A percentile compares a stretch with the other conserved stretches of the same genome.
phyloP scores from a whole-genome alignment of 2,888 invertebrate genomes.

The Euproctis similis region DNA sequence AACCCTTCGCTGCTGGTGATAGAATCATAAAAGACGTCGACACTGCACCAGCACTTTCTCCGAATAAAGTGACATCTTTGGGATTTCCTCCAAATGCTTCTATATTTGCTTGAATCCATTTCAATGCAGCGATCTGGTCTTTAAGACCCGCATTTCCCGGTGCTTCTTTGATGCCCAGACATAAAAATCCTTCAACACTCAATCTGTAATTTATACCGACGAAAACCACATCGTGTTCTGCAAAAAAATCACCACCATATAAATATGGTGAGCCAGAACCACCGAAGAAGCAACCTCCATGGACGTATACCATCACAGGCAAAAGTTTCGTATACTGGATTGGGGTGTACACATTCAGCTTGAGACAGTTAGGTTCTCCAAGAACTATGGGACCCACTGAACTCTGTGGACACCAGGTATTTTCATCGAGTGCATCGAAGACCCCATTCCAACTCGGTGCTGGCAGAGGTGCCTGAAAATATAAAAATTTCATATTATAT shows the following conservation, averaged over 20 bases:
- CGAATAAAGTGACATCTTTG: conserved; percentile 57
- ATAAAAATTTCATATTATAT: no score
- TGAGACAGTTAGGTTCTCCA: conserved; percentile 55
- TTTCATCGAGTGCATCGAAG: conserved; percentile 55
- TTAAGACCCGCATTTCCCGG: conserved; percentile 81
- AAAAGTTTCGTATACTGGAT: conserved; percentile 26
- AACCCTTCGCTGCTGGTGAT: conserved; percentile 48
- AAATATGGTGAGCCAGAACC: conserved; percentile 76
- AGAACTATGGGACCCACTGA: conserved; percentile 36
- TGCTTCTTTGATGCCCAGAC: conserved; percentile 77
- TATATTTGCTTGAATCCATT: conserved; percentile 58
- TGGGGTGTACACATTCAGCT: conserved; percentile 56
- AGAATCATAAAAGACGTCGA: conserved; percentile 54
- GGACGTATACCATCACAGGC: conserved; percentile 79
- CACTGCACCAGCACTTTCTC: conserved; percentile 65
- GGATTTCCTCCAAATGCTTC: conserved; percentile 58
- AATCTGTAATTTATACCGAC: conserved; percentile 78
- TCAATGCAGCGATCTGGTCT: conserved; percentile 61
- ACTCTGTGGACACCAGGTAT: conserved; percentile 56
- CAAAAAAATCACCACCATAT: conserved; percentile 77
- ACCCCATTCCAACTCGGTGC: conserved; percentile 55
- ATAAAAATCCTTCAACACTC: conserved; percentile 78
- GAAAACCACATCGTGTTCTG: conserved; percentile 74
- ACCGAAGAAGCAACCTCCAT: conserved; percentile 78
- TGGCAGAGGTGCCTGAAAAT: conserved; percentile 54